These are phyloP conservation scores for Daboia siamensis DNA, from an alignment of 2,113 vertebrate species.

Conservation along the genomic window DNA sequence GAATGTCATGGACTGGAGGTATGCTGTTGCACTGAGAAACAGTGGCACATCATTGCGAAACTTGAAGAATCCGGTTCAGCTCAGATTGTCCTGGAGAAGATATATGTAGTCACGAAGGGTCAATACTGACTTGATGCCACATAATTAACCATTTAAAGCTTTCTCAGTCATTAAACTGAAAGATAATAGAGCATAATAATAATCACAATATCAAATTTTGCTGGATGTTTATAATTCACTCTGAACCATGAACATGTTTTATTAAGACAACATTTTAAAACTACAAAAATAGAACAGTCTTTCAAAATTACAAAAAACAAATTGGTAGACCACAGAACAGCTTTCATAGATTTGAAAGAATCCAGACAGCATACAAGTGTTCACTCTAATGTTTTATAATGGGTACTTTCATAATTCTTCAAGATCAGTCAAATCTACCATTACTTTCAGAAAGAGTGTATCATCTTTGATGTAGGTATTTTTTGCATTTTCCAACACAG, in stretches of 20 bases:
- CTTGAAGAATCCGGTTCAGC: not conserved
- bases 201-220: not conserved
- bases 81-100: not conserved
- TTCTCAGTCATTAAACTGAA: not conserved
- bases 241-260: constrained; percentile 31
- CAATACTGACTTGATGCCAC: not conserved
- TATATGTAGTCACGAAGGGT: not conserved
- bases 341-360: constrained; percentile 10
- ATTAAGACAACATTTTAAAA: constrained; percentile 31
- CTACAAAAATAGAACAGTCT: constrained; percentile 31
- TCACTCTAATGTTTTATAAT: not conserved
- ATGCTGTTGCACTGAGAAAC: not conserved
- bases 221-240: not conserved
- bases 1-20: too few relatives aligned
- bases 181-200: not conserved
- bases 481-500: constrained; percentile 71
- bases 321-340: constrained; percentile 15
- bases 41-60: not conserved
- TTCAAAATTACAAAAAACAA: constrained; percentile 27
- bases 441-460: constrained; percentile 83
- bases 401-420: constrained; percentile 72
- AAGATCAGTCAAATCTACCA: constrained; percentile 81
- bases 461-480: constrained; percentile 81
- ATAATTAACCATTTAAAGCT: not conserved
- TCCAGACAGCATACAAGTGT: constrained; percentile 6